Evolutionary conservation across 2,797 vertebrate genomes (phyloP), one percentile per base, ranked within the genome.

Genomic region (Gadopsis bispinosus): DNA sequence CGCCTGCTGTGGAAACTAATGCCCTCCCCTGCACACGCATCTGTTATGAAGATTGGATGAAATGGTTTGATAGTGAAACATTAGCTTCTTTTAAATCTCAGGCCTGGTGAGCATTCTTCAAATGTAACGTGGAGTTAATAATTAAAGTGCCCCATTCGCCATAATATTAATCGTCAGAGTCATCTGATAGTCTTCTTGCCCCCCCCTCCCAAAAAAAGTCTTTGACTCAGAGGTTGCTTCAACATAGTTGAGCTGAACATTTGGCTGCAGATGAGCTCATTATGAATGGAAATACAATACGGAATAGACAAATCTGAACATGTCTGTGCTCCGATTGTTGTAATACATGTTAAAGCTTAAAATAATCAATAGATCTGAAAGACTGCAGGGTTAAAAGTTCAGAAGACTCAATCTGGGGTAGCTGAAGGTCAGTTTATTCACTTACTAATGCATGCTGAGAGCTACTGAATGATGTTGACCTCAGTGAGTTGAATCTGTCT

Each of bases 1-100:
- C 73, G 75, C 64, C 85, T 73, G 75, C 83, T 72, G 73, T 70
- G 75, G 83, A 91, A 93, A 91, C 88, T 84, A 89, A 94, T 93
- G 88, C 87, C 66, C 83, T 86, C 73, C 70, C 50, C 60, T n/a
- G 68, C 66, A 43, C 83, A 82, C 91, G 80, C 84, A 91, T 94
- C 75, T 88, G 90, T 91, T 93, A 87, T 68, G 83, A 89, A 90
- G 92, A 91, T 90, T 90, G 90, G 91, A 89, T 85, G 88, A 91
- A 94, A 91, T 90, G 86, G 91, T 91, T 92, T 92, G 92, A 94
- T 94, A 91, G 90, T 89, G 94, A 95, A 95, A 94, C 93, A 95
- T 95, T 93, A 94, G 92, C 92, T 92, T 90, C 91, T 93, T 94
- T 94, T 93, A 92, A 95, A 93, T 92, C 92, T 90, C 74, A 91